Conservation (phyloP, 2,888 invertebrate genomes). For the Tipula vernalis region DNA sequence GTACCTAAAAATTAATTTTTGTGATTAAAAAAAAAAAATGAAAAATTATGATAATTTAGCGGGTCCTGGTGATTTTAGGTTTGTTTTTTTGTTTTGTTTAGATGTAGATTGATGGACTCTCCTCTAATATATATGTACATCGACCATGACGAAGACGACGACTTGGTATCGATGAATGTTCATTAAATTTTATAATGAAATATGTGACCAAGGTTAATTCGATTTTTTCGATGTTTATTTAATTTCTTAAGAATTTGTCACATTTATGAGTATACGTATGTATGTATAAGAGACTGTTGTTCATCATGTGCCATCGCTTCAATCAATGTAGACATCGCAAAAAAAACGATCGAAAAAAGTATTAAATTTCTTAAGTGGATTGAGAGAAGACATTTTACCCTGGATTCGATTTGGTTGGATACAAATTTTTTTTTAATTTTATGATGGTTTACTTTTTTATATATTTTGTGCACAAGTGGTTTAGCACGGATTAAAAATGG, state of each 20-base stretch:
- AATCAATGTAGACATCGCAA: background rate
- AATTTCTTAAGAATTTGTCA: background rate
- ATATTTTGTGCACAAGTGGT: background rate
- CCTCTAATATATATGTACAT: background rate
- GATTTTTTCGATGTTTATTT: background rate
- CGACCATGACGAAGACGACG: background rate
- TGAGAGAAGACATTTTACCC: background rate
- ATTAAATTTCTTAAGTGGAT: background rate
- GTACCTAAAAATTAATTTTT: background rate
- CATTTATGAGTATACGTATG: background rate
- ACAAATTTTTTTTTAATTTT: background rate
- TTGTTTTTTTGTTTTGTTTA: too few species aligned
- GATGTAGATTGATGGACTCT: background rate
- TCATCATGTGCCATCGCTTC: background rate
- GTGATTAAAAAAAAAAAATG: background rate
- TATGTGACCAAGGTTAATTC: background rate
- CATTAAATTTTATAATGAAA: background rate
- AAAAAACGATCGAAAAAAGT: background rate
- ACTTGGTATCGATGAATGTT: background rate
- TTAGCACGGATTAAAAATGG: background rate
- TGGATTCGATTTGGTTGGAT: background rate
- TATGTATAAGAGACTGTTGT: background rate
- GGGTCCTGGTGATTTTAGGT: background rate
- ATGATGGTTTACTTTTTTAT: background rate
- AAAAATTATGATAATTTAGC: background rate